Evolutionary conservation across 2,888 invertebrate species (phyloP).

Genomic region (Thereva nobilitata): DNA sequence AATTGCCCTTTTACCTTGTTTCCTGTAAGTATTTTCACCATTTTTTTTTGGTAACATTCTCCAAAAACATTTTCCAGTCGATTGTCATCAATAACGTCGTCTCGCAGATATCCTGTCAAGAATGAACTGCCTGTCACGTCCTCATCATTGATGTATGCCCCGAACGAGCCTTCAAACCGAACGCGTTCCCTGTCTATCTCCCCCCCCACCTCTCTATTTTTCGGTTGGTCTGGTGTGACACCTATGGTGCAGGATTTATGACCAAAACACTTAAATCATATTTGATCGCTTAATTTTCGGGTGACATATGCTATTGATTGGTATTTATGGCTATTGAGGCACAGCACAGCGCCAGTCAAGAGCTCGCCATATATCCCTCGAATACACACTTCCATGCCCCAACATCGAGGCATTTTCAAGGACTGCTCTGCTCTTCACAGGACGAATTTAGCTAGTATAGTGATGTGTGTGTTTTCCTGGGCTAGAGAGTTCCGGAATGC

Average conservation of each 20-base stretch:
- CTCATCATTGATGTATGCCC: constrained; percentile 26
- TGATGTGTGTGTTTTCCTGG: too few species aligned
- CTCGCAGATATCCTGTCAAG: constrained; percentile 7
- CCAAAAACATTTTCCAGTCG: background rate
- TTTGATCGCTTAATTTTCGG: constrained; percentile 47
- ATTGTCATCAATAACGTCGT: constrained; percentile 18
- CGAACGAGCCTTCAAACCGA: constrained; percentile 3
- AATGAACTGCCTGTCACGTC: constrained; percentile 29
- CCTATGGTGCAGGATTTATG: constrained; percentile 44
- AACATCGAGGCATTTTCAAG: too few species aligned
- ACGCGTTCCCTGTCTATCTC: background rate
- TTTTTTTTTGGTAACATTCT: too few species aligned
- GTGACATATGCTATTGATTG: constrained; percentile 42
- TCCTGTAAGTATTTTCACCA: too few species aligned
- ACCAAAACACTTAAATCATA: constrained; percentile 46
- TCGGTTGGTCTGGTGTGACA: background rate
- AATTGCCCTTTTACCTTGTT: too few species aligned
- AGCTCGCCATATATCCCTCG: too few species aligned
- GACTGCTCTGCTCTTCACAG: too few species aligned
- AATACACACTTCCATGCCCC: too few species aligned
- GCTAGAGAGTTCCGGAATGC: too few species aligned
- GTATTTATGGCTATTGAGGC: constrained; percentile 39
- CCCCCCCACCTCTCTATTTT: too few species aligned
- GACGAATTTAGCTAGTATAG: too few species aligned
- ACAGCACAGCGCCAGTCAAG: background rate